Evolutionary conservation across 2,888 invertebrate genomes (phyloP).

Genomic region (Oxyteleia sp.): DNA sequence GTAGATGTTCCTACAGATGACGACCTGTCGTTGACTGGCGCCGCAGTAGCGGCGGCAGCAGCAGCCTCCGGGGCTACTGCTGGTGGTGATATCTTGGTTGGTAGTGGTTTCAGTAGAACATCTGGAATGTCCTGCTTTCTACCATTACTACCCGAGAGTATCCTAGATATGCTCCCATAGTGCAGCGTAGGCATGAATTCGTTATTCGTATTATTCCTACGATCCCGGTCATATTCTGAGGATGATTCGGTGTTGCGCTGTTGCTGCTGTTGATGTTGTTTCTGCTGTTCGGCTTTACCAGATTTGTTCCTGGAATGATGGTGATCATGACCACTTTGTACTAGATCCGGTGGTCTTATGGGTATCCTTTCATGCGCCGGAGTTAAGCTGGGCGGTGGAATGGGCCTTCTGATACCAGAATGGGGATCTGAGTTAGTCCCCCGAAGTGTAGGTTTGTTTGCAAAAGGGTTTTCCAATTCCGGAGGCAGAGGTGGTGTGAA

Average conservation of each 20-base stretch:
- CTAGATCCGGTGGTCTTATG: slow-evolving; percentile 91
- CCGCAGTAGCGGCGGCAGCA: slow-evolving; percentile 66
- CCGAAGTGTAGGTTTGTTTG: slow-evolving; percentile 95
- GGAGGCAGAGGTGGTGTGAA: slow-evolving; percentile 95
- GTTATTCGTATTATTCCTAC: slow-evolving; percentile 87
- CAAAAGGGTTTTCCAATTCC: slow-evolving; percentile 94
- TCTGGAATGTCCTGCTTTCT: slow-evolving; percentile 94
- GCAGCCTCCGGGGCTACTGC: slow-evolving; percentile 35
- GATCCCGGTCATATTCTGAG: slow-evolving; percentile 72
- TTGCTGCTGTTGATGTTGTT: slow-evolving; percentile 51
- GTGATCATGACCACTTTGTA: slow-evolving; percentile 82
- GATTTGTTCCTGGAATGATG: slow-evolving; percentile 81
- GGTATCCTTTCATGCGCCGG: slow-evolving; percentile 95
- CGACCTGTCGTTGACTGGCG: slow-evolving; percentile 75
- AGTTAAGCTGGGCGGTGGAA: slow-evolving; percentile 94
- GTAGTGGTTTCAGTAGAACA: slow-evolving; percentile 89
- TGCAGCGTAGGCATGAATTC: slow-evolving; percentile 92
- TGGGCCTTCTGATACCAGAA: slow-evolving; percentile 89
- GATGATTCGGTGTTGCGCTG: slow-evolving; percentile 52
- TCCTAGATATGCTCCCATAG: slow-evolving; percentile 94
- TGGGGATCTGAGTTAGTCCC: slow-evolving; percentile 90
- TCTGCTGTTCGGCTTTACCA: slow-evolving; percentile 63
- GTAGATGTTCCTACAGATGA: slow-evolving; percentile 15
- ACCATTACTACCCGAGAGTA: slow-evolving; percentile 95
- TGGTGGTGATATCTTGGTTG: slow-evolving; percentile 81